Percentiles rank a stretch among this genome's conserved stretches.
These are phyloP conservation scores for Sarcophaga carnaria DNA, from an alignment of 2,888 invertebrate species.

Conservation along the genomic window DNA sequence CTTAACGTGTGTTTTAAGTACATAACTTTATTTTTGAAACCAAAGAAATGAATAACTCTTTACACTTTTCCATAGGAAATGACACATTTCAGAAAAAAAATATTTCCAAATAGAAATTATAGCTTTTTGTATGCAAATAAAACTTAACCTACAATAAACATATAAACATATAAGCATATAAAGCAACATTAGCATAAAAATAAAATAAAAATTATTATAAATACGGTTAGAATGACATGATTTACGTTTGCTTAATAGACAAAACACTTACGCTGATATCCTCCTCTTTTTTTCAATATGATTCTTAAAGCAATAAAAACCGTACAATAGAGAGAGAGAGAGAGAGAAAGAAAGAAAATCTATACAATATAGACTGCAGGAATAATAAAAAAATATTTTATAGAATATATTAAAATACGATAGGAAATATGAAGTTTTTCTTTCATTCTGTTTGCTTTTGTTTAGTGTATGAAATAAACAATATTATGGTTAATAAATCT, in stretches of 20 bases:
- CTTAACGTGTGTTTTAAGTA: too few relatives aligned
- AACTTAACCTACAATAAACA: background rate
- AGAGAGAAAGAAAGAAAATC: background rate
- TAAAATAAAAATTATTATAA: conserved; percentile 29
- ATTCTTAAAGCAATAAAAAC: background rate
- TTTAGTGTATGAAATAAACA: conserved; percentile 19
- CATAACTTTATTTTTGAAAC: too few relatives aligned
- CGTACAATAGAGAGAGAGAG: background rate
- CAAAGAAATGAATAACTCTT: too few relatives aligned
- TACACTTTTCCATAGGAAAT: too few relatives aligned
- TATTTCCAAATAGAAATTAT: background rate
- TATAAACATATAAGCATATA: background rate
- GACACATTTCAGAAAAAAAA: too few relatives aligned
- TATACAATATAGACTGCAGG: background rate
- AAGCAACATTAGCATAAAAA: background rate
- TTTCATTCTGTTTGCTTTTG: too few relatives aligned
- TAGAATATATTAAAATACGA: conserved; percentile 9
- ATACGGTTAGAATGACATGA: conserved; percentile 35
- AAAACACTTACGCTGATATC: conserved; percentile 9
- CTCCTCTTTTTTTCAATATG: background rate
- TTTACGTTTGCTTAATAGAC: conserved; percentile 34
- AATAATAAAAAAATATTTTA: background rate
- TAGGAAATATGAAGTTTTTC: conserved; percentile 39
- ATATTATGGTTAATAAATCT: conserved; percentile 63
- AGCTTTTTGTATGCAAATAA: background rate